Percentiles rank a stretch among this genome's conserved stretches.
Conservation (phyloP, 2,888 invertebrate genomes). For the Parascotia fuliginaria region DNA sequence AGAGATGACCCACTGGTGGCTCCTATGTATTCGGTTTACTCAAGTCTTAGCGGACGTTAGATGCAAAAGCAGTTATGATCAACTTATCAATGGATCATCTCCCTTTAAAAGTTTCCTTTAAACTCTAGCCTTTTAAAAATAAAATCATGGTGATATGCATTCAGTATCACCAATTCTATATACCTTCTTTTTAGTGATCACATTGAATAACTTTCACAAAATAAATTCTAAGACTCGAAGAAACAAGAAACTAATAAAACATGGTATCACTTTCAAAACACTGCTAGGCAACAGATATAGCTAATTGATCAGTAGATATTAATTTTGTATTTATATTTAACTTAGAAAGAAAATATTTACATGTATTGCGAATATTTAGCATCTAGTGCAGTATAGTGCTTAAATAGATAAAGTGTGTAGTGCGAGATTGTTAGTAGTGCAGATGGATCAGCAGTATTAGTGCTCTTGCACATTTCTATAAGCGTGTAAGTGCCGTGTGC, state of each 20-base stretch:
- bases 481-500: conserved; percentile 4
- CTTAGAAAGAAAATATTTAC: too few relatives aligned
- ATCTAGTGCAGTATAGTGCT: conserved; percentile 10
- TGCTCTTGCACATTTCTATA: conserved; percentile 3
- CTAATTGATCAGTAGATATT: too few relatives aligned
- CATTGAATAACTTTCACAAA: too few relatives aligned
- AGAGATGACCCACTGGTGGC: neutral
- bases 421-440: conserved; percentile 8
- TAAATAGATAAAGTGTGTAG: conserved; percentile 1
- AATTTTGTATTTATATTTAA: too few relatives aligned
- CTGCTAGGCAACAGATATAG: too few relatives aligned
- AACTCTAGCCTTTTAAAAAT: neutral
- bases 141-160: too few relatives aligned
- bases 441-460: conserved; percentile 1
- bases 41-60: neutral
- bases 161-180: too few relatives aligned
- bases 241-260: too few relatives aligned
- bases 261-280: neutral
- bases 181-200: too few relatives aligned
- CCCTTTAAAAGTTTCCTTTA: neutral
- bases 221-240: too few relatives aligned
- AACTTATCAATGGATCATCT: neutral
- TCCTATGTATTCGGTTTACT: neutral
- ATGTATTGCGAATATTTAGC: neutral
- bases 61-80: neutral